Evolutionary conservation across 2,888 invertebrate species (phyloP), one percentile per base, ranked within the genome.

Genomic region (Agriopis marginaria): DNA sequence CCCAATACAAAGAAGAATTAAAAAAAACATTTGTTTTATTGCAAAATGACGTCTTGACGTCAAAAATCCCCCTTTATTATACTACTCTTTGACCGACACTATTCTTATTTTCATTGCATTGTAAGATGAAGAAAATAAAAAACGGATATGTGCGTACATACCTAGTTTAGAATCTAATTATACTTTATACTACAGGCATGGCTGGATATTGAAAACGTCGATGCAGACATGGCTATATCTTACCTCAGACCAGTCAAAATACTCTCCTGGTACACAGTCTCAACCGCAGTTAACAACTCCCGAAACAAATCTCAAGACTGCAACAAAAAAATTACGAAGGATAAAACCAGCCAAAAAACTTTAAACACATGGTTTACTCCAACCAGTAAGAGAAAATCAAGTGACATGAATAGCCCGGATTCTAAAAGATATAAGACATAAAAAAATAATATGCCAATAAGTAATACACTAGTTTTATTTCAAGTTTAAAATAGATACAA

Each of bases 221-320:
- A 93, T 40, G 86, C 94, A 65, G 88, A 87, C 62, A 93, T 90
- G 78, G 95, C 96, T 7, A 74, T 96, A n/a, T 78, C 88, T 10
- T 93, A 95, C 67, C 85, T 97, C 77, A 95, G 90, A 83, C 96
- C 95, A 44, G 89, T 94, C 0, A 90, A 90, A 10, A 75, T 90
- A 32, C 79, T 98, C 44, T 84, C 89, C 39, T 97, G 96, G 96
- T 96, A 97, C 86, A 95, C 95, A 66, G 97, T 98, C 0, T 96
- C 97, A 0, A 95, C 95, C 54, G 80, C 92, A 55, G 97, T 98
- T 0, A 97, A 97, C 81, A 97, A 96, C 83, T 96, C 97, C 0
- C 93, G 95, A 67, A 95, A 97, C 83, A 97, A 97, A 87, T 92
- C 92, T 42, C 81, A 86, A 0, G 89, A 95, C 68, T 96, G 96